A percentile compares a stretch with the other conserved stretches of the same genome.
These are phyloP conservation scores for Megaceryle torquata DNA, from an alignment of 2,113 vertebrate genomes.

Conservation along the genomic window DNA sequence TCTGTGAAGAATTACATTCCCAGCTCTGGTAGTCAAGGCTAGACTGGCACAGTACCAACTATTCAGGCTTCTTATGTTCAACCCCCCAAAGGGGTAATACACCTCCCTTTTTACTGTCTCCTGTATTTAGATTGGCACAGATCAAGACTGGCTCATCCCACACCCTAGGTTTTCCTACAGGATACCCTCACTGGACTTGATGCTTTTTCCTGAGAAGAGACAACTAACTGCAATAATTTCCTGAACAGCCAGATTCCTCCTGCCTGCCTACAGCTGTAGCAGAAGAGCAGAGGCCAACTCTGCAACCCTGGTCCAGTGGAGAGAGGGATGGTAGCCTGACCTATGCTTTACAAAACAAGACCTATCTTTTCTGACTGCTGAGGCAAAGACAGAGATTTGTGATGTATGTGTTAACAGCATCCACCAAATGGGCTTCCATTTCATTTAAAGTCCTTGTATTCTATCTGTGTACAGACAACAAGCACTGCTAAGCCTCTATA, in stretches of 20 bases:
- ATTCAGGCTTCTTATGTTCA: neutral
- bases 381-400: neutral
- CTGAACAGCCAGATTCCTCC: neutral
- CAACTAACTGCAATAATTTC: neutral
- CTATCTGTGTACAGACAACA: accelerated
- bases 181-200: neutral
- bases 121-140: neutral
- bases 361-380: neutral
- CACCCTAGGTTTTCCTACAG: neutral
- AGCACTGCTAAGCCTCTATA: neutral
- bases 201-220: neutral
- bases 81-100: accelerated
- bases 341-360: neutral
- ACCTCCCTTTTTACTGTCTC: neutral
- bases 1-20: neutral
- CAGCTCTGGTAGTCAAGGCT: neutral
- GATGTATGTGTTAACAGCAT: neutral
- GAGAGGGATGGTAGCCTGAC: neutral
- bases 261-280: neutral
- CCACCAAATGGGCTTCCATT: neutral
- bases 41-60: neutral
- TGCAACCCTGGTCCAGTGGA: neutral
- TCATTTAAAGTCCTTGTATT: neutral
- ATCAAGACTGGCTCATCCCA: neutral
- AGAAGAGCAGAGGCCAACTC: neutral